Percentiles rank a stretch among this genome's conserved stretches.
phyloP scores from a whole-genome alignment of 2,797 vertebrate species.

The Denticeps clupeoides region DNA sequence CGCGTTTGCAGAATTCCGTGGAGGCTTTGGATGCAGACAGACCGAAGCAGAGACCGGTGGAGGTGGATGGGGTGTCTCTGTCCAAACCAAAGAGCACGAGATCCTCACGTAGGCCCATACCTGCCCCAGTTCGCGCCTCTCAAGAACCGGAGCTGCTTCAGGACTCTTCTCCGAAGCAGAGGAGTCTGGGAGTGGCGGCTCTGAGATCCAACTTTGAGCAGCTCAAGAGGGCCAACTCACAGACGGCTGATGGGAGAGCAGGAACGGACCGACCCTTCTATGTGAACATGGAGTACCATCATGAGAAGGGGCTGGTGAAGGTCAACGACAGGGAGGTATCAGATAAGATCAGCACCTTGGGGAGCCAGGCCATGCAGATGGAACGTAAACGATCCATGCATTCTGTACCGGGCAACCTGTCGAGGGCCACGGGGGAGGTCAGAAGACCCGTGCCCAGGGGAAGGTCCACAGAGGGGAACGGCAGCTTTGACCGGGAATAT shows the following conservation, averaged over 20 bases:
- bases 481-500: slow-evolving; percentile 77
- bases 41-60: slow-evolving; percentile 56
- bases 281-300: slow-evolving; percentile 89
- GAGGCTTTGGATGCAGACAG: slow-evolving; percentile 38
- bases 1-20: slow-evolving; percentile 48
- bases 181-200: slow-evolving; percentile 81
- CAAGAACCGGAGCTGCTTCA: slow-evolving; percentile 66
- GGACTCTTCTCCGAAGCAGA: slow-evolving; percentile 73
- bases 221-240: slow-evolving; percentile 72
- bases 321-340: slow-evolving; percentile 86
- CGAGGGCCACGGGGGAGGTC: slow-evolving; percentile 57
- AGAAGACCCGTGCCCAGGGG: slow-evolving; percentile 67
- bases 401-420: slow-evolving; percentile 61
- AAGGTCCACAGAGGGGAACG: slow-evolving; percentile 71
- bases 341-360: slow-evolving; percentile 79
- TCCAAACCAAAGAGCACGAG: slow-evolving; percentile 61
- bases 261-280: slow-evolving; percentile 72
- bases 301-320: slow-evolving; percentile 79
- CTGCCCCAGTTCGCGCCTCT: slow-evolving; percentile 47
- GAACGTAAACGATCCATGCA: slow-evolving; percentile 79
- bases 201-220: slow-evolving; percentile 86
- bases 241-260: slow-evolving; percentile 70
- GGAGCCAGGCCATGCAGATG: slow-evolving; percentile 90
- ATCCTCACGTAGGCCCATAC: slow-evolving; percentile 59
- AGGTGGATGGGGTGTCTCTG: slow-evolving; percentile 49